Percentiles rank a stretch among this genome's conserved stretches.
Evolutionary conservation across 2,113 vertebrate genomes (phyloP).

Genomic region (Paracanthobrama guichenoti): DNA sequence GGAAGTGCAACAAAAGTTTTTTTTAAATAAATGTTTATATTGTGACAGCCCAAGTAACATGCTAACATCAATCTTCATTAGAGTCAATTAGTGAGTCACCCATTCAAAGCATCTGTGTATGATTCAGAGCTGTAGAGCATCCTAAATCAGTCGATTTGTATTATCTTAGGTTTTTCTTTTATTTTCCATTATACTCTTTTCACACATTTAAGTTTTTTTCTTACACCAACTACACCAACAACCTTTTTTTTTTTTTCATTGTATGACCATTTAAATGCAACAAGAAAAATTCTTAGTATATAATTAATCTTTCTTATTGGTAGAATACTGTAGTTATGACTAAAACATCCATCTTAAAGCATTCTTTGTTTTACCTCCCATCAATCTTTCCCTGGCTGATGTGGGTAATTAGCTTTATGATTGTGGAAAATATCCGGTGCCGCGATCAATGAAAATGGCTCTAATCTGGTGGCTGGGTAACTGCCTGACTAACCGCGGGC

Average conservation of each 20-base stretch:
- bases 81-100: too few species aligned
- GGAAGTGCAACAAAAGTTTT: not conserved
- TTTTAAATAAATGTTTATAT: not conserved
- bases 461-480: not conserved
- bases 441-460: not conserved
- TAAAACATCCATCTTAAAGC: constrained; percentile 10
- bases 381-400: not conserved
- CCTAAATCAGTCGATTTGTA: too few species aligned
- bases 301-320: not conserved
- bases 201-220: not conserved
- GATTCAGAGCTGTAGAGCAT: too few species aligned
- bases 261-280: not conserved
- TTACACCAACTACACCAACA: too few species aligned
- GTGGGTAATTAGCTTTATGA: constrained; percentile 1
- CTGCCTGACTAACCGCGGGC: not conserved
- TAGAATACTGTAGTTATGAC: not conserved
- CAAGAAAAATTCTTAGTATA: not conserved
- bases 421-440: not conserved
- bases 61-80: too few species aligned
- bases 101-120: too few species aligned
- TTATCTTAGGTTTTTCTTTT: too few species aligned
- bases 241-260: not conserved
- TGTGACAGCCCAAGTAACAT: too few species aligned
- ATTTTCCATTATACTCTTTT: too few species aligned
- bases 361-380: not conserved